Percentiles rank a stretch among this genome's conserved stretches.
Evolutionary conservation across 2,113 vertebrate species (phyloP).

Genomic region (Panurus biarmicus): DNA sequence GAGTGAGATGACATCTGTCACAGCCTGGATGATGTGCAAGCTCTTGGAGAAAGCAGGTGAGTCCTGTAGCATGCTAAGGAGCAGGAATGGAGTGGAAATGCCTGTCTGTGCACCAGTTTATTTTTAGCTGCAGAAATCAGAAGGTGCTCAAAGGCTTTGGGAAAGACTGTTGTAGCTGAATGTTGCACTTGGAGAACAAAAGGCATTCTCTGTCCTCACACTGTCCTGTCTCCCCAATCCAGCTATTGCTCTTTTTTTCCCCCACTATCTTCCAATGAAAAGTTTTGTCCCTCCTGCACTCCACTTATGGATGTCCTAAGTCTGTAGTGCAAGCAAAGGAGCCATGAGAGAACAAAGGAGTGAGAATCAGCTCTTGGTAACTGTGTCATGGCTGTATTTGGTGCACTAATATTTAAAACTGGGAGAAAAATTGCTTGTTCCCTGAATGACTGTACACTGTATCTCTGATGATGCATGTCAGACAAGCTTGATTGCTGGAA

Average conservation of each 20-base stretch:
- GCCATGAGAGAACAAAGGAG: neutral
- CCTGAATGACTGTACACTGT: neutral
- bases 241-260: neutral
- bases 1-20: constrained; percentile 97
- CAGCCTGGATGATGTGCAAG: constrained; percentile 95
- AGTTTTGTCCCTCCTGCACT: neutral
- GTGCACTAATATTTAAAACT: neutral
- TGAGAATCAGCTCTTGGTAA: neutral
- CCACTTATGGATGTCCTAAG: neutral
- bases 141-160: neutral
- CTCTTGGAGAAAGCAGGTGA: constrained; percentile 87
- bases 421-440: neutral
- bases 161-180: neutral
- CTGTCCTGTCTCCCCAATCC: neutral
- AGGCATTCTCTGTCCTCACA: neutral
- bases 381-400: neutral
- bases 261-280: neutral
- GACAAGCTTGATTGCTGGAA: neutral
- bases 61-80: fast-evolving
- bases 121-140: neutral
- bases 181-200: neutral
- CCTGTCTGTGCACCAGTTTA: neutral
- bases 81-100: neutral
- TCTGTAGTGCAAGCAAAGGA: neutral
- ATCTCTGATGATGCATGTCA: neutral